Evolutionary conservation across 2,113 vertebrate genomes (phyloP).

Genomic region (Prinia subflava): DNA sequence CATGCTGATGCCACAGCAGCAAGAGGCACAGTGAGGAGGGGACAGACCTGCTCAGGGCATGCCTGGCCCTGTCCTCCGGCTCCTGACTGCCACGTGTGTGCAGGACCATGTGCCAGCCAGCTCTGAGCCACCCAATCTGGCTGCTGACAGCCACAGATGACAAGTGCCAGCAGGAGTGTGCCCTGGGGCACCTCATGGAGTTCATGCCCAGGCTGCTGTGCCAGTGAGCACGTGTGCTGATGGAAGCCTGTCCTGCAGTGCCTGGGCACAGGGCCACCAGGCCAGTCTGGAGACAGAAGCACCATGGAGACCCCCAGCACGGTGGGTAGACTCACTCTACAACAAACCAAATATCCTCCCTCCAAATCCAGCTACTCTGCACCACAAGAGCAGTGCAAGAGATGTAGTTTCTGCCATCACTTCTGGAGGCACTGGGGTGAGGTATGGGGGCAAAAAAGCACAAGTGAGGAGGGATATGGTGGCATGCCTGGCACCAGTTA

Average conservation of each 20-base stretch:
- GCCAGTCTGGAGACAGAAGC: neutral
- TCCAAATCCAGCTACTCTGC: neutral
- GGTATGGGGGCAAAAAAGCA: neutral
- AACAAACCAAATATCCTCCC: neutral
- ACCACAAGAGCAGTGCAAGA: neutral
- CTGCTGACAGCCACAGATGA: neutral
- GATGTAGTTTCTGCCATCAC: neutral
- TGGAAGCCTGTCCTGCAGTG: neutral
- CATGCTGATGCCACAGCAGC: neutral
- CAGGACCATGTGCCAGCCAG: neutral
- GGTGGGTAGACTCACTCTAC: neutral
- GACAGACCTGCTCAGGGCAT: neutral
- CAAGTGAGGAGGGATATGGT: fast-evolving
- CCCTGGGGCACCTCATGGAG: fast-evolving
- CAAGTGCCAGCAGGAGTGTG: neutral
- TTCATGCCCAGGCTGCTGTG: neutral
- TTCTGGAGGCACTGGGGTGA: neutral
- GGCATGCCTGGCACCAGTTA: neutral
- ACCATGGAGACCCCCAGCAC: neutral
- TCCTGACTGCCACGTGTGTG: neutral
- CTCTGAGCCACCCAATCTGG: neutral
- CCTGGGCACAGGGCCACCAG: neutral
- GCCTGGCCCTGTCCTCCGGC: neutral
- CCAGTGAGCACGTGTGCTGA: fast-evolving
- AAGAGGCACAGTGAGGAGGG: neutral